Percentiles rank a stretch among this genome's conserved stretches.
These are phyloP conservation scores for Oryzias curvinotus DNA, from an alignment of 2,113 vertebrate species.

Conservation along the genomic window DNA sequence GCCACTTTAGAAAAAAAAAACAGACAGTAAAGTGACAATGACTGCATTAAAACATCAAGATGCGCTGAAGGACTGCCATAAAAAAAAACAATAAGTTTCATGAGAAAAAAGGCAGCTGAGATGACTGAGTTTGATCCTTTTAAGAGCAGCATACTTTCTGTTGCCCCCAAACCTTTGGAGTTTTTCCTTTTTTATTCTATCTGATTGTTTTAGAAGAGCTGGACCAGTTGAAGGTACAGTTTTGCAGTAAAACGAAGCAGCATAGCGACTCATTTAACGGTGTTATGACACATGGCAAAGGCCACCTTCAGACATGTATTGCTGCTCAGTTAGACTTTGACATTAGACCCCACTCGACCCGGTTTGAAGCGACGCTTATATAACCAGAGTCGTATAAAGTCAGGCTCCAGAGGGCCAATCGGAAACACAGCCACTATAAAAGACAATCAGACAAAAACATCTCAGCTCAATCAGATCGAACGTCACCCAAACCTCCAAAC, in stretches of 20 bases:
- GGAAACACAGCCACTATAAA: not conserved
- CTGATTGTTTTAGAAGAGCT: no score
- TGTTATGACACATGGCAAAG: slow-evolving; percentile 28
- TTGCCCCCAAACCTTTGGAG: no score
- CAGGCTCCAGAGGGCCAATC: slow-evolving; percentile 9
- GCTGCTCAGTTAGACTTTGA: slow-evolving; percentile 40
- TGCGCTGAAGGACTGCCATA: not conserved
- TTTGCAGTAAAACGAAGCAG: slow-evolving; percentile 7
- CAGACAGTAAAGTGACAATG: no score
- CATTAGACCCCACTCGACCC: slow-evolving; percentile 11
- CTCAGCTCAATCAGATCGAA: no score
- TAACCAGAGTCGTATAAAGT: slow-evolving; percentile 33
- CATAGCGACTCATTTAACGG: slow-evolving; percentile 12
- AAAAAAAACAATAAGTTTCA: no score
- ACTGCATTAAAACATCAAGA: no score
- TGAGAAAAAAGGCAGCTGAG: not conserved
- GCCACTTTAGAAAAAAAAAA: no score
- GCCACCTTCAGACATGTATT: slow-evolving; percentile 45
- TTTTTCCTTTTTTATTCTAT: no score
- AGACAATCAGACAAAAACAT: no score
- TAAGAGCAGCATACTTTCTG: no score
- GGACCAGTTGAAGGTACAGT: not conserved
- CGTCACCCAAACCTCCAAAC: slow-evolving; percentile 27
- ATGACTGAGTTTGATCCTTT: no score
- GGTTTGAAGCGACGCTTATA: slow-evolving; percentile 42